phyloP scores from a whole-genome alignment of 2,797 vertebrate genomes.

The Varecia variegata region DNA sequence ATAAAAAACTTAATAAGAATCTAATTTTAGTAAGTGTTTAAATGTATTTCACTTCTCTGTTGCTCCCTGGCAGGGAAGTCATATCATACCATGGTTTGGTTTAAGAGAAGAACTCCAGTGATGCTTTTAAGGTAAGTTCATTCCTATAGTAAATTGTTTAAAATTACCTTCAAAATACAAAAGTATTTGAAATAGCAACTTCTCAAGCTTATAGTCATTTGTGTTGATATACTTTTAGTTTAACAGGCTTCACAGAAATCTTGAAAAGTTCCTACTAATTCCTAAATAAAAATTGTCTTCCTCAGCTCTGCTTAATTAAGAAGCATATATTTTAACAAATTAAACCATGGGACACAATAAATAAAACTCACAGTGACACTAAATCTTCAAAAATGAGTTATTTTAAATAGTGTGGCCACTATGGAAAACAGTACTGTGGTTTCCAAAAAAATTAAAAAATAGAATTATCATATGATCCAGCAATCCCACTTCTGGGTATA shows the following conservation, averaged over 20 bases:
- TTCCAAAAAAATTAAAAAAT: background rate
- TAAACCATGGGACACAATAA: background rate
- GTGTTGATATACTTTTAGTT: background rate
- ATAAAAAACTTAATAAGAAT: background rate
- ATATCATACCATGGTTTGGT: background rate
- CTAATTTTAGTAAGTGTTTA: background rate
- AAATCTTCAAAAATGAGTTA: conserved; percentile 21
- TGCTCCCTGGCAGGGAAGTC: background rate
- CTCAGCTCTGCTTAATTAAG: conserved; percentile 11
- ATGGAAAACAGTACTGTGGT: background rate
- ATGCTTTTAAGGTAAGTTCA: background rate
- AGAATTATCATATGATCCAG: background rate
- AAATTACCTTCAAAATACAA: conserved; percentile 17
- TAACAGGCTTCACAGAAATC: background rate
- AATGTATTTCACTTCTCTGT: conserved; percentile 10
- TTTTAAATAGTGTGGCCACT: background rate
- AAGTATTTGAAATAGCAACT: background rate
- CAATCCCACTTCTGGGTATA: background rate
- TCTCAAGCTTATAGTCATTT: conserved; percentile 17
- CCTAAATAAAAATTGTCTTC: conserved; percentile 28
- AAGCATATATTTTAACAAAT: conserved; percentile 1
- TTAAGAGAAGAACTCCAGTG: background rate
- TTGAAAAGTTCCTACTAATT: conserved; percentile 28
- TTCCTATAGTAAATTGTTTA: background rate
- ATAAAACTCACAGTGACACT: background rate